Evolutionary conservation across 2,888 invertebrate species (phyloP), one percentile per base, ranked within the genome.

Genomic region (Sturmia bella): DNA sequence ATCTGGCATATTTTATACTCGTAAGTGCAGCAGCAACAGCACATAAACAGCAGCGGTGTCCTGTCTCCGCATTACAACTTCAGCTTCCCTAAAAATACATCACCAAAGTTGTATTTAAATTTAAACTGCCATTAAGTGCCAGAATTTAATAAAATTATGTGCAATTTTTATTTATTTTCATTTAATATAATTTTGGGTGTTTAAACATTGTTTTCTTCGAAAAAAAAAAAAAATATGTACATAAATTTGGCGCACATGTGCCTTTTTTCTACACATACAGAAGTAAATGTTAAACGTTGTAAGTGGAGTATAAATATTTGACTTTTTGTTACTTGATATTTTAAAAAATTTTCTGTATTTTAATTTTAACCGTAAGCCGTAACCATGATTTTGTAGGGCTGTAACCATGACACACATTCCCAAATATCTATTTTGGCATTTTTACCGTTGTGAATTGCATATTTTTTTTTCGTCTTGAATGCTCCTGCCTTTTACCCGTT

Each of bases 341-440:
- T 2, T 27, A 7, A 11, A 12, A 15, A 15, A 15, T 11, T 27
- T n/a, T n/a, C n/a, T n/a, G n/a, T n/a, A n/a, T 41, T 17, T 61
- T 43, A 27, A n/a, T 13, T 48, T 39, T n/a, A 45, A 39, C 54
- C 56, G 24, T 64, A 57, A 76, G 59, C 59, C 54, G n/a, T 15
- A 24, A 56, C 48, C 41, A 45, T 75, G 80, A 75, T 59, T 70
- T 75, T 75, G 39, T 59, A 32, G 50, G 11, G 13, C 32, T 73
- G 39, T 57, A 77, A 57, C 80, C 76, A 63, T 81, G 80, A 76
- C 76, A 76, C 59, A 81, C 61, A 81, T 81, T 56, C 21, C 9
- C 32, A 17, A 54, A 9, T 43, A 21, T 64, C 64, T 64, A 43
- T 78, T 78, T 72, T 52, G 66, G 17, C 11, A 17, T 52, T 41